These are phyloP conservation scores for Drosophila maculinotata DNA, from an alignment of 2,888 invertebrate species.

Conservation along the genomic window DNA sequence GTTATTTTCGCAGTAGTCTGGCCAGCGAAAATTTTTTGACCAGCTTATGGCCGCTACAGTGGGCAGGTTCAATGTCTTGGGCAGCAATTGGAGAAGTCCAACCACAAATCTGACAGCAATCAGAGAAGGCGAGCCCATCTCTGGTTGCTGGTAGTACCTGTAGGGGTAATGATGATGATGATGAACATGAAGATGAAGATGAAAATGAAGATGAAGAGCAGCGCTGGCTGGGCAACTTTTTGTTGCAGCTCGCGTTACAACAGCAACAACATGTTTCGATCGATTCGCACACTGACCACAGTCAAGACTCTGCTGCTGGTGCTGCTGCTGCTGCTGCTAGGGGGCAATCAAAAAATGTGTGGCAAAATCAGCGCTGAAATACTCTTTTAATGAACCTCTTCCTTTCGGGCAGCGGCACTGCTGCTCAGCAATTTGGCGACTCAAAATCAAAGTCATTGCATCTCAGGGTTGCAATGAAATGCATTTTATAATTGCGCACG, in stretches of 20 bases:
- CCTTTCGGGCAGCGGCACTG: conserved; percentile 52
- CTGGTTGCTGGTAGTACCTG: conserved; percentile 30
- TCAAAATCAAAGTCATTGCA: conserved; percentile 81
- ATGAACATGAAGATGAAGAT: conserved; percentile 30
- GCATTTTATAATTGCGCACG: conserved; percentile 80
- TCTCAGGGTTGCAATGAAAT: conserved; percentile 67
- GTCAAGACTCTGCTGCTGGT: conserved; percentile 38
- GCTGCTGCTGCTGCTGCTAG: conserved; percentile 41
- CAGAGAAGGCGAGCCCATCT: conserved; percentile 42
- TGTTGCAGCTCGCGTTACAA: conserved; percentile 55
- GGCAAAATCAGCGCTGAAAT: conserved; percentile 80
- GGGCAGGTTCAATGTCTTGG: conserved; percentile 54
- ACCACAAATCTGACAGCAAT: conserved; percentile 68
- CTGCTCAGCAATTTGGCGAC: conserved; percentile 76
- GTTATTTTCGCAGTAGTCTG: conserved; percentile 43
- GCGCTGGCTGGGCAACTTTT: conserved; percentile 45
- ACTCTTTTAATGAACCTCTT: conserved; percentile 82
- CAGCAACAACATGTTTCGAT: conserved; percentile 64
- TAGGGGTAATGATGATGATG: conserved; percentile 66
- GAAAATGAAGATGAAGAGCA: conserved; percentile 44
- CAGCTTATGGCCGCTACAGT: conserved; percentile 9
- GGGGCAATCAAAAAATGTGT: conserved; percentile 80
- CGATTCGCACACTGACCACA: conserved; percentile 61
- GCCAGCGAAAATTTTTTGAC: conserved; percentile 48
- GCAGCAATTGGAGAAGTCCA: conserved; percentile 27